These are phyloP conservation scores for Origma solitaria DNA, from an alignment of 2,113 vertebrate species.

Conservation along the genomic window DNA sequence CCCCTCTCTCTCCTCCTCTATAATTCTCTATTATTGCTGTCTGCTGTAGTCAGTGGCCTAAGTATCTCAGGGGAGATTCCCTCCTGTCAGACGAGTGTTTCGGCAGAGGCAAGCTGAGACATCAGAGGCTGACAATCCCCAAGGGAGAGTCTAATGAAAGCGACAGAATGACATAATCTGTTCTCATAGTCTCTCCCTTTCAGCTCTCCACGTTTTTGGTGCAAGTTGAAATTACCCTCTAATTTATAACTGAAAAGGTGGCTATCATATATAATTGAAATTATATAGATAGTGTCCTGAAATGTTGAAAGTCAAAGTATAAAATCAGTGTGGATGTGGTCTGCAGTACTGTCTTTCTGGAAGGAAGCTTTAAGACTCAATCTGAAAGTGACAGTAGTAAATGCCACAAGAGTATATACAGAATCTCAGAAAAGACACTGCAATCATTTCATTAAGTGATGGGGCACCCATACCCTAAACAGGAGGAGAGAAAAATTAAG, in stretches of 20 bases:
- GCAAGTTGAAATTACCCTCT: slow-evolving; percentile 31
- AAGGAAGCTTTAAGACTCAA: not conserved
- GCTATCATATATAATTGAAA: not conserved
- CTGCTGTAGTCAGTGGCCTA: slow-evolving; percentile 3
- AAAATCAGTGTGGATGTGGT: not conserved
- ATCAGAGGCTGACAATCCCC: slow-evolving; percentile 36
- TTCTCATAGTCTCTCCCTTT: not conserved
- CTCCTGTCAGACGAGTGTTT: not conserved
- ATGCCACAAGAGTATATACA: not conserved
- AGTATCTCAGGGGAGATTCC: not conserved
- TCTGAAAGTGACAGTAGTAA: not conserved
- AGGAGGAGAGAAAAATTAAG: not conserved
- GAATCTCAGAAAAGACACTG: not conserved
- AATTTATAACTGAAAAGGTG: slow-evolving; percentile 23
- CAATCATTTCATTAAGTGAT: not conserved
- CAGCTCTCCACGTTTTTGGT: not conserved
- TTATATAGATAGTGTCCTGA: not conserved
- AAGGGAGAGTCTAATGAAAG: slow-evolving; percentile 28
- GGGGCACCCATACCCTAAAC: not conserved
- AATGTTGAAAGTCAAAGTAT: not conserved
- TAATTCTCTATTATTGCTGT: not conserved
- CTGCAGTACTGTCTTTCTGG: not conserved
- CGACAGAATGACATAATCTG: slow-evolving; percentile 1
- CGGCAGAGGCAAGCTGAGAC: slow-evolving; percentile 21
- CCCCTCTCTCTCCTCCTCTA: not conserved